phyloP scores from a whole-genome alignment of 2,888 invertebrate species.

The Agonopterix arenella region DNA sequence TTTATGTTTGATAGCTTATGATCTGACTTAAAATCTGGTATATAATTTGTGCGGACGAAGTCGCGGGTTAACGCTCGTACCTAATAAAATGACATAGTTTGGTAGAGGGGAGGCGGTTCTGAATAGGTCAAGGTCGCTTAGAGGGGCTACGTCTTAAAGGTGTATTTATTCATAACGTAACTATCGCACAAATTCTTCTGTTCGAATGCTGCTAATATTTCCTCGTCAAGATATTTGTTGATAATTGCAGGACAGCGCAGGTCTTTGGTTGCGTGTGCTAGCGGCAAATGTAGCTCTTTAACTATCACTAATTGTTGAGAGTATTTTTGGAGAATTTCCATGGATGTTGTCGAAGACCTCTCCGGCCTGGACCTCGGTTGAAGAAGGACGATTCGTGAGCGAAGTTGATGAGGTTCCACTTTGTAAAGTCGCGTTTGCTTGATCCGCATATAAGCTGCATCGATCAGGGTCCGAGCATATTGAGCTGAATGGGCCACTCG shows the following conservation, averaged over 20 bases:
- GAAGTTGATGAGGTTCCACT: slow-evolving; percentile 16
- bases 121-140: too few relatives aligned
- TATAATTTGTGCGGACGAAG: too few relatives aligned
- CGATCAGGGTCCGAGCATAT: slow-evolving; percentile 34
- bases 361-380: slow-evolving; percentile 12
- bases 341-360: background rate
- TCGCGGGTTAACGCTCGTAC: too few relatives aligned
- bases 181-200: slow-evolving; percentile 37
- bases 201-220: slow-evolving; percentile 27
- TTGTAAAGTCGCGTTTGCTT: slow-evolving; percentile 17
- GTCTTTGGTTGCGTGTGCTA: slow-evolving; percentile 25
- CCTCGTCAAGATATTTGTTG: slow-evolving; percentile 31
- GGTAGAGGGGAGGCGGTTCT: too few relatives aligned
- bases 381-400: slow-evolving; percentile 28
- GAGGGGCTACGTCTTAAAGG: too few relatives aligned
- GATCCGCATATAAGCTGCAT: slow-evolving; percentile 30
- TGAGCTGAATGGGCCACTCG: slow-evolving; percentile 41
- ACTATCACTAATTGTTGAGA: slow-evolving; percentile 23
- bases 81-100: too few relatives aligned
- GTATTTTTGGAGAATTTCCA: slow-evolving; percentile 15
- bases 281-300: slow-evolving; percentile 28
- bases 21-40: too few relatives aligned
- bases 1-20: too few relatives aligned
- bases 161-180: slow-evolving; percentile 27
- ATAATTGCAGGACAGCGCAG: slow-evolving; percentile 32